Evolutionary conservation across 2,888 invertebrate genomes (phyloP).

Genomic region (Heliconius sara): DNA sequence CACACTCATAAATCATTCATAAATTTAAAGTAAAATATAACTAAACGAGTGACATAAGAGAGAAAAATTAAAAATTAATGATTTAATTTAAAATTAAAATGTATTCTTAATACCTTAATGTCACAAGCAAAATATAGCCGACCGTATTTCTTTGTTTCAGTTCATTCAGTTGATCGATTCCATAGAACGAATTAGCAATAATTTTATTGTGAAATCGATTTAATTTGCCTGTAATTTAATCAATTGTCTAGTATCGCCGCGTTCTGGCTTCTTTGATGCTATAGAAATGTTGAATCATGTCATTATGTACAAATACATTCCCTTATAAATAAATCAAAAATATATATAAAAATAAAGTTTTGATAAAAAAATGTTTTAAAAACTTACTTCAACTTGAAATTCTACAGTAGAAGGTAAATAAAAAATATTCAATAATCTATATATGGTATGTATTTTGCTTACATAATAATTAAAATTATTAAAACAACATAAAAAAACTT

Average conservation of each 20-base stretch:
- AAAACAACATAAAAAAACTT: background rate
- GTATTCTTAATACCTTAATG: background rate
- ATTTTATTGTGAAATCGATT: background rate
- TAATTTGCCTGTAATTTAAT: background rate
- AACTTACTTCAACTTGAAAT: no score
- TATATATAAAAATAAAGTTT: no score
- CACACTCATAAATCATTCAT: no score
- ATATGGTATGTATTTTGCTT: background rate
- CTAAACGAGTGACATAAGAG: background rate
- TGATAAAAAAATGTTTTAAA: no score
- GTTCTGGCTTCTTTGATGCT: background rate
- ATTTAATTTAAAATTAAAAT: background rate
- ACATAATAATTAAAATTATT: background rate
- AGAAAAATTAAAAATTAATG: background rate
- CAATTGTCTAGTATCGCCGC: background rate
- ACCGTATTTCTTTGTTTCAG: background rate
- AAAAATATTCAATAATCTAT: no score
- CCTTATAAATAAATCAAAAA: no score
- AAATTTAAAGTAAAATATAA: background rate
- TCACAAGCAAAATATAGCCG: background rate
- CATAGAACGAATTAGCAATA: background rate
- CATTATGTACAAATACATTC: no score
- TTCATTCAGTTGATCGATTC: background rate
- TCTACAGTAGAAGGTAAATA: no score
- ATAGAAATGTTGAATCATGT: no score